Evolutionary conservation across 2,888 invertebrate species (phyloP), one percentile per base, ranked within the genome.

Genomic region (Helicoverpa assulta): DNA sequence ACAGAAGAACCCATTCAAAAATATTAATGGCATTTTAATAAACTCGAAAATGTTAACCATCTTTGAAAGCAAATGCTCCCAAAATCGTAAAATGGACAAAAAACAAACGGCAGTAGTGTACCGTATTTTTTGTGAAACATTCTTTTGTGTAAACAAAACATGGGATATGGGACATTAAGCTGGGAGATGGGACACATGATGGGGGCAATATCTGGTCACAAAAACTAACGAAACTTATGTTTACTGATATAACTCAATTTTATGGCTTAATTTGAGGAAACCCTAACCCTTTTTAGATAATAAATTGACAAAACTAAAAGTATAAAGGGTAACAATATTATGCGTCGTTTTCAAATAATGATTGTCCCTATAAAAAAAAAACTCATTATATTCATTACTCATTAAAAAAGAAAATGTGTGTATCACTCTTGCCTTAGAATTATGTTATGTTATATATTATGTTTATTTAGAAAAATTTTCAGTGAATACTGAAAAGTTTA

Each of bases 171-270:
- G 67, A 63, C 78, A 81, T 85, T 77, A 78, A 84, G 79, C 74
- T 70, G 37, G 63, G 67, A 73, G 58, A 76, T 69, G 70, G 76
- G 85, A 76, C 85, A 83, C 78, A 76, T 77, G 80, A 77, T 70
- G 67, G 57, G 61, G 70, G 51, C 53, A 65, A 37, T 70, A 80
- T 70, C 61, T 69, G 65, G 52, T 67, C 63, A 77, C 72, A 75
- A 79, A 80, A 81, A 75, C 63, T 57, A 63, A 70, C 57, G 59
- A 62, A 71, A 65, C 63, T 72, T 26, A 54, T 86, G 80, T 86
- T 86, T 85, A 84, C 80, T 78, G 63, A 65, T 73, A 82, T 86
- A 81, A 81, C 78, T 82, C 81, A 79, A 64, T 59, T 59, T 71
- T 62, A 51, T 56, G 66, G 58, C 67, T 69, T 59, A 29, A 74